Base-by-base conservation (phyloP, 2,113 vertebrate species). In the Corythornis vintsioides region DNA sequence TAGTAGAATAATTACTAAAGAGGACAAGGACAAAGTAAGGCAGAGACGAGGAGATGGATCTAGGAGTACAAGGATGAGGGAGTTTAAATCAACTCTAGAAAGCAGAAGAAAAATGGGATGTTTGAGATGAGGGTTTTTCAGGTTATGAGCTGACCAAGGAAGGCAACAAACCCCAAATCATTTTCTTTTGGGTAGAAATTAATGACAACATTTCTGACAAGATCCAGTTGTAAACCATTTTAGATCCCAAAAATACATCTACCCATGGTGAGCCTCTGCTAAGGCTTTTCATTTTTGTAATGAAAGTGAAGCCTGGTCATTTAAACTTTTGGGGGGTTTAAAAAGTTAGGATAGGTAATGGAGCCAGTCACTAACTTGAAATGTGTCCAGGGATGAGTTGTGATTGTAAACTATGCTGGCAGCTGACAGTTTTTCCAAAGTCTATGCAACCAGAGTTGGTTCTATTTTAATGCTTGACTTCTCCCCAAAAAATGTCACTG, bases 371-470 rank as follows among this genome's bases (percentile, higher is more conserved):
- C 48, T 84, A 64, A 73, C 50, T 59, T 84, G 82, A 84, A 84
- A 69, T 64, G 40, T 65, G 65, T 91, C 82, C 69, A 88, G 83
- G 25, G 55, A 55, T 76, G 89, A 86, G 48, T 28, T 83, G 65
- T 87, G 78, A 92, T 60, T 84, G 50, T 81, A 89, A 92, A 11
- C 83, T 56, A 42, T 7, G 8, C 38, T 73, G 89, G 55, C 86
- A 84, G 78, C 60, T 80, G 78, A 84, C 55, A 87, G 86, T 64
- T 92, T 89, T 81, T 80, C 65, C 64, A 38, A 67, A 82, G 70
- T 88, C 61, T 78, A 4, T 65, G 45, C 28, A 88, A 74, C 79
- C 61, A 77, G 75, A 70, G 70, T 73, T 84, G 47, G 45, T 93
- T 89, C 55, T 87, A 9, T 69, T 43, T 81, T 88, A 88, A 42